Conservation (phyloP, 30 jellyfish, hydroid and myxozoan species). For the Morbakka virulenta region DNA sequence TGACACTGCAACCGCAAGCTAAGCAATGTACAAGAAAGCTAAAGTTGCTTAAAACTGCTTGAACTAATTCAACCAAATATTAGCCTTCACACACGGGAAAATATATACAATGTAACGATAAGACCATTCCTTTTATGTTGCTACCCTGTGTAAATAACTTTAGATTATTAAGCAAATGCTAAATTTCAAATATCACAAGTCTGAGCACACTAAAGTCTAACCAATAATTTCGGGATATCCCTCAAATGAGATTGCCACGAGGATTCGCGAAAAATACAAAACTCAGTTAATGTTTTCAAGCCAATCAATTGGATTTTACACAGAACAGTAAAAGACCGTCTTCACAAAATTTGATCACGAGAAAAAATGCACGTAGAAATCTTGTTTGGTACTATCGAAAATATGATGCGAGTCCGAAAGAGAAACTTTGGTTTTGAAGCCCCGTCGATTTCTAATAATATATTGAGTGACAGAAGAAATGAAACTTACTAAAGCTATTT, state of each 20-base stretch:
- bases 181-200: not conserved
- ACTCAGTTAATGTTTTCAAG: not conserved
- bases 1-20: constrained; percentile 20
- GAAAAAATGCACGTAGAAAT: constrained; percentile 45
- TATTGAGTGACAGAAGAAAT: constrained; percentile 12
- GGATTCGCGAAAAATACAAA: not conserved
- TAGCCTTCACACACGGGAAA: constrained; percentile 44
- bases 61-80: constrained; percentile 25
- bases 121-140: constrained; percentile 42
- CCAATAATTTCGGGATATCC: not conserved
- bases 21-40: constrained; percentile 32
- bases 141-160: constrained; percentile 19
- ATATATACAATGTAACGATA: constrained; percentile 31
- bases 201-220: not conserved
- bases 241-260: not conserved
- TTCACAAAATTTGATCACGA: constrained; percentile 37
- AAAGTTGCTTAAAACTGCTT: constrained; percentile 39
- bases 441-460: not conserved
- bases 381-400: constrained; percentile 41
- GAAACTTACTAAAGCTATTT: not conserved
- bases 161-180: not conserved
- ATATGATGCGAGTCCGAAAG: constrained; percentile 51
- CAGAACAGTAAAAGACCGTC: not conserved
- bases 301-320: constrained; percentile 20
- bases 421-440: constrained; percentile 11